Conservation (phyloP, 2,113 vertebrate genomes). For the Peucedramus taeniatus region DNA sequence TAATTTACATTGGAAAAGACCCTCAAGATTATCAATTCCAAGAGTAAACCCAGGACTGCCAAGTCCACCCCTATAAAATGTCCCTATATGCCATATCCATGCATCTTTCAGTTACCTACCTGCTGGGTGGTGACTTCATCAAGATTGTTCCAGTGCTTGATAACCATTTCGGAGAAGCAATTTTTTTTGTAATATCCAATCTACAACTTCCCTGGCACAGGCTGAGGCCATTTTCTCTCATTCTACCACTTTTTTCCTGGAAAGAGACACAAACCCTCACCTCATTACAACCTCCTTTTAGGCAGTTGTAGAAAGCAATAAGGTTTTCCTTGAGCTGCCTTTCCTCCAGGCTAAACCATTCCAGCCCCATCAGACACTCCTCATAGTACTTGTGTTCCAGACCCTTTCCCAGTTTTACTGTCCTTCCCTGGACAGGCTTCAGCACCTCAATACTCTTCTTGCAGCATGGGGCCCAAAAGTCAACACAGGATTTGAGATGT, state of each 20-base stretch:
- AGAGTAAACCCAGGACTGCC: not conserved
- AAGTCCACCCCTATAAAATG: not conserved
- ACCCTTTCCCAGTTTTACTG: rapidly evolving
- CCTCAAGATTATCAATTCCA: not conserved
- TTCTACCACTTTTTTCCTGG: not conserved
- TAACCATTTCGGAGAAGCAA: rapidly evolving
- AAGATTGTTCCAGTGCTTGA: not conserved
- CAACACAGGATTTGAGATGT: rapidly evolving
- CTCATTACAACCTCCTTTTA: not conserved
- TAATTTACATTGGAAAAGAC: not conserved
- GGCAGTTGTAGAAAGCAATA: not conserved
- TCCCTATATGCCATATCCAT: not conserved
- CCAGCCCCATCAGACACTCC: rapidly evolving
- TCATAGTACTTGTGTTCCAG: not conserved
- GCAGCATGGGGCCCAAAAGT: not conserved
- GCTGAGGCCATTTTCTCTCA: not conserved
- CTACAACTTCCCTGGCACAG: not conserved
- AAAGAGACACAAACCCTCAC: not conserved
- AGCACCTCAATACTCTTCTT: not conserved
- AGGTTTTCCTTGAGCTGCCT: not conserved
- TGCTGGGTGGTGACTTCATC: too few species aligned
- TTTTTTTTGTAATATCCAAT: not conserved
- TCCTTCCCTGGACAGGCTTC: rapidly evolving
- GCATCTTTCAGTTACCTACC: not conserved
- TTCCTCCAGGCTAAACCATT: not conserved